A percentile compares a stretch with the other conserved stretches of the same genome.
Evolutionary conservation across 2,797 vertebrate genomes (phyloP).

Genomic region (Manis crassicaudata): DNA sequence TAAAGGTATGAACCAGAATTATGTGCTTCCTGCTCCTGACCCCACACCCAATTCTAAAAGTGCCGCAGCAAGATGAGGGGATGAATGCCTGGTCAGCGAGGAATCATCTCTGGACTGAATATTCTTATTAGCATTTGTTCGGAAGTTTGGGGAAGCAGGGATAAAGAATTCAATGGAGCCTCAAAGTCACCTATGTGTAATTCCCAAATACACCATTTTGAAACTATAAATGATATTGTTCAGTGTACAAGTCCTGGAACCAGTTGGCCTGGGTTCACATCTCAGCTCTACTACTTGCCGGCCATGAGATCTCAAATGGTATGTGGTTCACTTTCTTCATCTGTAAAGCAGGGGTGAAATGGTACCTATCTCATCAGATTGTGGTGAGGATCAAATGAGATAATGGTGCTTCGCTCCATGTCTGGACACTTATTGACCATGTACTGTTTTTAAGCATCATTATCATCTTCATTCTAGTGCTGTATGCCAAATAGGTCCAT

Average conservation of each 20-base stretch:
- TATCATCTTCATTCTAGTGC: background rate
- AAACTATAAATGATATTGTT: background rate
- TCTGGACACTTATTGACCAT: background rate
- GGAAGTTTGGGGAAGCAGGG: background rate
- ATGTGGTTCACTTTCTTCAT: background rate
- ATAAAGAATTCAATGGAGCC: background rate
- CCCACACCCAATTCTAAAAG: background rate
- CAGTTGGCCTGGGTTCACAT: background rate
- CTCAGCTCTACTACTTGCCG: background rate
- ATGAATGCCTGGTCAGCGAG: too few species aligned
- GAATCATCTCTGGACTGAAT: background rate
- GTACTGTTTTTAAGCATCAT: background rate
- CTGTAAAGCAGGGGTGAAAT: background rate
- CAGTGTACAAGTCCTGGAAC: background rate
- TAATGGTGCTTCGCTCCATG: background rate
- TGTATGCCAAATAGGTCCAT: background rate
- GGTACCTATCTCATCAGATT: background rate
- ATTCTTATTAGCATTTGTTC: background rate
- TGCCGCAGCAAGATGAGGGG: background rate
- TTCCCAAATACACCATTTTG: background rate
- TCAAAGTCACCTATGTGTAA: background rate
- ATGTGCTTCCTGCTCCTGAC: too few species aligned
- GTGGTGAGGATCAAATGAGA: background rate
- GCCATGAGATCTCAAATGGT: background rate
- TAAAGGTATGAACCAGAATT: background rate